Base-by-base conservation (phyloP, 2,888 invertebrate genomes). In the Lepidocyrtinus sp. region DNA sequence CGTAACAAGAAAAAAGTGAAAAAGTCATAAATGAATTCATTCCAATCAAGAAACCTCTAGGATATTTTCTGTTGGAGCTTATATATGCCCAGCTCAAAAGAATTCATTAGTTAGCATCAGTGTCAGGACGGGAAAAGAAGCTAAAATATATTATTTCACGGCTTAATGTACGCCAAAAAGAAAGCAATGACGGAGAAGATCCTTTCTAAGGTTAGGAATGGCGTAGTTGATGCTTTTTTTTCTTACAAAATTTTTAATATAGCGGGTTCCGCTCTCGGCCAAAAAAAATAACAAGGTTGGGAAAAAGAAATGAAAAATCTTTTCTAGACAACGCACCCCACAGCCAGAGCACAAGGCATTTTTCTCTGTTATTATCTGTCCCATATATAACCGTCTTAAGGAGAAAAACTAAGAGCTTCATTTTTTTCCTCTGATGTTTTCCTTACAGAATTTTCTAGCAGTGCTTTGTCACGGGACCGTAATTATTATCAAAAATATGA, bases 241-340 rank as follows among this genome's bases (percentile, higher is more conserved):
- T 36, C 36, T 36, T 12, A n/a, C n/a, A n/a, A n/a, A n/a, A n/a
- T 36, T 36, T 36, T 36, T 36, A 36, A 36, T 36, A 36, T 36
- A 12, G 12, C 36, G 26, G 1, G 45, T n/a, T 61, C 36, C 50
- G 63, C 68, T 75, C 24, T 68, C 26, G 69, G 75, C 50, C 63
- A 69, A 69, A 69, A 75, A 76, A 50, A 24, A 36, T 59, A 45
- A 5, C 5, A 12, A 36, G 36, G 36, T n/a, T 36, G 62, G 68
- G 36, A 59, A 69, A 68, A 64, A 76, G 70, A 63, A 72, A 63
- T 76, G 76, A 76, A 76, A 70, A 76, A 76, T 71, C 50, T 71
- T 64, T 71, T 65, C 65, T n/a, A n/a, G 63, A 65, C 70, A 62
- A 36, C 61, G 36, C n/a, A 64, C 70, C 64, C 64, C 36, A 36